Percentiles rank a stretch among this genome's conserved stretches.
phyloP scores from a whole-genome alignment of 1,140 invertebrate species.

The Drosophila bocki region DNA sequence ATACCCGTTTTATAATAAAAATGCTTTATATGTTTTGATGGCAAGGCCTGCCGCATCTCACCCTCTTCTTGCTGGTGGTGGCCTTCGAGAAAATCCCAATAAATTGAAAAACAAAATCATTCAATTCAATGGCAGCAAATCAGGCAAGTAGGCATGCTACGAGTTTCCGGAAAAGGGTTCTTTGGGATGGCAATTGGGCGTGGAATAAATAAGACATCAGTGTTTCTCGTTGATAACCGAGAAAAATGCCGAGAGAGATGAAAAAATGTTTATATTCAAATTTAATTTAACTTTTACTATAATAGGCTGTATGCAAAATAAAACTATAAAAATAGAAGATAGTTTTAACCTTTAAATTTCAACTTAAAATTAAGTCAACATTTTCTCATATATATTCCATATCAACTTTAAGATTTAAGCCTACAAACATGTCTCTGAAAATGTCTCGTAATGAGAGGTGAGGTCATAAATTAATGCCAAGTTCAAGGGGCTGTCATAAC shows the following conservation, averaged over 20 bases:
- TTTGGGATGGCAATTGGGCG: conserved; percentile 25
- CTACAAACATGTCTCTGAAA: conserved; percentile 4
- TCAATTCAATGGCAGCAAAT: conserved; percentile 80
- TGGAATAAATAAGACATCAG: conserved; percentile 68
- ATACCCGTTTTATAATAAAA: conserved; percentile 68
- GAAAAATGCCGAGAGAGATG: neutral
- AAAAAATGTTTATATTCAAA: neutral
- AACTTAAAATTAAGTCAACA: neutral
- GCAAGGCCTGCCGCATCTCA: conserved; percentile 19
- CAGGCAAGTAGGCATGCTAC: conserved; percentile 57
- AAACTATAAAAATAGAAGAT: neutral
- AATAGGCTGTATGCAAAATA: conserved; percentile 8
- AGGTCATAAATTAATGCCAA: conserved; percentile 52
- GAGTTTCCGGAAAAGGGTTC: conserved; percentile 50
- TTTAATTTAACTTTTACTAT: neutral
- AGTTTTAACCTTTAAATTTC: neutral
- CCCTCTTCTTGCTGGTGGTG: neutral
- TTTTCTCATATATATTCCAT: neutral
- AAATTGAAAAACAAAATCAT: conserved; percentile 84
- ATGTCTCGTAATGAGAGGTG: conserved; percentile 32
- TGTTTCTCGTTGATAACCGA: conserved; percentile 11
- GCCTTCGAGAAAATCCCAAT: conserved; percentile 70
- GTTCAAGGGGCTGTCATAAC: conserved; percentile 49
- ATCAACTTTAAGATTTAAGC: neutral
- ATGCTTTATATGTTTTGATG: conserved; percentile 78